Base-by-base conservation (phyloP, 1,140 invertebrate species). In the Caenorhabditis tropicalis region DNA sequence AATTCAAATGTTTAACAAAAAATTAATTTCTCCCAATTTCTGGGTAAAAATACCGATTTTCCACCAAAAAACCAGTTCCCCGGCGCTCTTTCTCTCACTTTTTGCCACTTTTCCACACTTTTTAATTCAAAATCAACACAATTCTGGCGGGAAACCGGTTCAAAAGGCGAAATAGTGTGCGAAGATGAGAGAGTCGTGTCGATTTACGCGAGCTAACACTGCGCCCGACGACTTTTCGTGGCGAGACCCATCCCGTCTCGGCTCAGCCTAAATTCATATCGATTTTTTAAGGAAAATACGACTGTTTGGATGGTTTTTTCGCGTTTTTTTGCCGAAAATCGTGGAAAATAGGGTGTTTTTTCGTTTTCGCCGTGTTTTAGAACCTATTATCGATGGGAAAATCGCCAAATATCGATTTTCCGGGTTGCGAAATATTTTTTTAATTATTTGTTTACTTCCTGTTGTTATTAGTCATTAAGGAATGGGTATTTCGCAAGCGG, bases 211-310 rank as follows among this genome's bases (percentile, higher is more conserved):
- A 24, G 36, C n/a, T 43, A 36, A 21, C 33, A 0, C 19, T 46
- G 12, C 43, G 65, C 36, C 65, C 43, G 58, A 29, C 36, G 9
- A 24, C 36, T 74, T 74, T 33, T 74, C 65, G 65, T 21, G 21
- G 12, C 65, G 65, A 74, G 65, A 74, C 65, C 58, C 65, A 74
- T 74, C 43, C 36, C 27, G 36, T 74, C 36, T 74, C 29, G 65
- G 65, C 65, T 74, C 65, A 74, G 65, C 65, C 65, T 74, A 74
- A 74, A 74, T 74, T 74, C n/a, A 24, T 74, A 74, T 74, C n/a
- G 65, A 74, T 74, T 74, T 65, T 74, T 46, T 31, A n/a, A n/a
- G 33, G 9, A 74, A 74, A 74, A 74, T 43, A 74, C 65, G 4
- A 24, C 10, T 4, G 10, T 74, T 74, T 24, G 43, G 24, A n/a